A percentile compares a stretch with the other conserved stretches of the same genome.
Conservation (phyloP, 2,797 vertebrate genomes). For the Eulemur coronatus region DNA sequence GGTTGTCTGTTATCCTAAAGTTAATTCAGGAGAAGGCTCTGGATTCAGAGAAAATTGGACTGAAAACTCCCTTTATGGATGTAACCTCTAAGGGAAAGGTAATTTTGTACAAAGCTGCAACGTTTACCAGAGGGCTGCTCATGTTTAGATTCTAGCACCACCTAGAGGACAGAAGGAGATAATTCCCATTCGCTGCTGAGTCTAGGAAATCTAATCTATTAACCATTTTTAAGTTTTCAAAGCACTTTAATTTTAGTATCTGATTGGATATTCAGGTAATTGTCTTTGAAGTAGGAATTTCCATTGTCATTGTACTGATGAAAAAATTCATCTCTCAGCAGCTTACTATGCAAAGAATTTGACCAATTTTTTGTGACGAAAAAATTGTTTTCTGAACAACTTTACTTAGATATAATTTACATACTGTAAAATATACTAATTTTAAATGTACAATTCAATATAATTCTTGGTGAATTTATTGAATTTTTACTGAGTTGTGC, state of each 20-base stretch:
- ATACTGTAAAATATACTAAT: not conserved
- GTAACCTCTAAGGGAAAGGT: not conserved
- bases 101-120: not conserved
- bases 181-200: not conserved
- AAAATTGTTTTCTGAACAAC: not conserved
- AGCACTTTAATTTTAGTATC: not conserved
- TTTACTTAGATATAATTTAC: not conserved
- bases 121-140: not conserved
- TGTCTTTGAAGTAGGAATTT: not conserved
- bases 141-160: conserved; percentile 80
- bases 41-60: not conserved
- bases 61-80: not conserved
- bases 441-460: not conserved
- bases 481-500: not conserved
- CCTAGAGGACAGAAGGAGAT: conserved; percentile 77
- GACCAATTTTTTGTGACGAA: not conserved
- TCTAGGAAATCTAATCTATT: not conserved
- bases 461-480: not conserved
- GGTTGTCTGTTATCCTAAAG: not conserved
- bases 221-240: conserved; percentile 21
- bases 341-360: not conserved
- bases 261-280: not conserved
- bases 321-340: not conserved
- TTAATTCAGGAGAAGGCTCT: not conserved
- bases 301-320: not conserved